Conservation (phyloP, 2,888 invertebrate species). For the Tetragnatha montana region DNA sequence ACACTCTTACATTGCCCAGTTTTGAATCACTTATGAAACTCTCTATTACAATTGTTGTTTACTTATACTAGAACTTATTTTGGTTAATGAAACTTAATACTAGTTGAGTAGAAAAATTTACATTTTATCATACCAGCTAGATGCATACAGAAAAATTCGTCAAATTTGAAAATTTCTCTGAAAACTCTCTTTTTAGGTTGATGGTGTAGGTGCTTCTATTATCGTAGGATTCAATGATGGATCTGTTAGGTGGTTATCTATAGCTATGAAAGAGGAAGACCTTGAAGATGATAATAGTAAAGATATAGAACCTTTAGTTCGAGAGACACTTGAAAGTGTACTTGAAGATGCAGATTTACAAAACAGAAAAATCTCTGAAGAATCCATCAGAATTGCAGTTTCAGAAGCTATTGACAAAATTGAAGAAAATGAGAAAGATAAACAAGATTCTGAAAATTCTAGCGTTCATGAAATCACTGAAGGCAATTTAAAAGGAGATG, state of each 20-base stretch:
- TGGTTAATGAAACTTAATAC: too few relatives aligned
- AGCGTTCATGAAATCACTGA: too few relatives aligned
- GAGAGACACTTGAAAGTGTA: not conserved
- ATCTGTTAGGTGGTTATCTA: slow-evolving; percentile 43
- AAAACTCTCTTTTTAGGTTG: slow-evolving; percentile 26
- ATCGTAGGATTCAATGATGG: slow-evolving; percentile 64
- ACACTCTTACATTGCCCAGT: too few relatives aligned
- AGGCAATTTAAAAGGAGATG: not conserved
- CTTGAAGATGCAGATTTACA: not conserved
- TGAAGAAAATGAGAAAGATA: slow-evolving; percentile 4
- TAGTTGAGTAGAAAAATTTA: too few relatives aligned
- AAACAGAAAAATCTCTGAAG: not conserved
- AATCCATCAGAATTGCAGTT: not conserved
- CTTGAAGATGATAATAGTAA: not conserved
- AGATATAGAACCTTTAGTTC: not conserved
- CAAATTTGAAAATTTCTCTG: not conserved
- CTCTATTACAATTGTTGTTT: too few relatives aligned
- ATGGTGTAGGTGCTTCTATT: slow-evolving; percentile 45
- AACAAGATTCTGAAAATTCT: not conserved
- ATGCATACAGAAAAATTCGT: too few relatives aligned
- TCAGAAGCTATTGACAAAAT: not conserved
- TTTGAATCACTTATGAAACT: too few relatives aligned
- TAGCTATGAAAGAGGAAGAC: slow-evolving; percentile 3
- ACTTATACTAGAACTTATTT: too few relatives aligned
- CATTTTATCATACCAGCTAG: too few relatives aligned